A percentile compares a stretch with the other conserved stretches of the same genome.
Conservation (phyloP, 2,113 vertebrate genomes). For the Craseonycteris thonglongyai region DNA sequence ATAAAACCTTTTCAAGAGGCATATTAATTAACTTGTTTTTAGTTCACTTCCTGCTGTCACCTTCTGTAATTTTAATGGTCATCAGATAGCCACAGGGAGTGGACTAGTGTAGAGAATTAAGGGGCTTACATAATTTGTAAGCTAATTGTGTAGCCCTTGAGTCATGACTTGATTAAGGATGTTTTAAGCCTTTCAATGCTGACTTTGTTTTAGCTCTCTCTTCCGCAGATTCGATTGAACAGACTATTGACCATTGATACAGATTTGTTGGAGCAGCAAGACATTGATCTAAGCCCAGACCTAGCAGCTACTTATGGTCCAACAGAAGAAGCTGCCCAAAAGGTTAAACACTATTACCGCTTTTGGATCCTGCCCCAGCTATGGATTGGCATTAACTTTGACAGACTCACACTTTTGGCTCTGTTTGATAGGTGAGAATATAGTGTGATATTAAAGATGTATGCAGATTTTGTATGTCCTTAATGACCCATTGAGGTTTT, state of each 20-base stretch:
- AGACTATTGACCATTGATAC: conserved; percentile 95
- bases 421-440: conserved; percentile 93
- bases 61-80: not conserved
- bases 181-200: conserved; percentile 49
- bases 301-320: conserved; percentile 90
- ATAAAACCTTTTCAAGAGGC: not conserved
- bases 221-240: conserved; percentile 96
- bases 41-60: not conserved
- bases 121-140: not conserved
- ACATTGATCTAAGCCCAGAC: conserved; percentile 94
- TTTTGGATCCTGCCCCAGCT: conserved; percentile 95
- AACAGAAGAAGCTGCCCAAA: conserved; percentile 86
- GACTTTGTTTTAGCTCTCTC: conserved; percentile 84
- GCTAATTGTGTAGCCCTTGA: not conserved
- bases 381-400: conserved; percentile 97
- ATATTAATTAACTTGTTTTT: not conserved
- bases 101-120: not conserved
- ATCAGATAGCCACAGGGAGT: not conserved
- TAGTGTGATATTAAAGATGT: not conserved
- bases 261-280: conserved; percentile 95
- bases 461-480: not conserved
- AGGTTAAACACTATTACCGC: conserved; percentile 95
- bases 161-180: not conserved
- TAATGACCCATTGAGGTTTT: not conserved
- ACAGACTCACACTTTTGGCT: conserved; percentile 96